These are phyloP conservation scores for Anguilla japonica DNA, from an alignment of 2,113 vertebrate species.

Conservation along the genomic window DNA sequence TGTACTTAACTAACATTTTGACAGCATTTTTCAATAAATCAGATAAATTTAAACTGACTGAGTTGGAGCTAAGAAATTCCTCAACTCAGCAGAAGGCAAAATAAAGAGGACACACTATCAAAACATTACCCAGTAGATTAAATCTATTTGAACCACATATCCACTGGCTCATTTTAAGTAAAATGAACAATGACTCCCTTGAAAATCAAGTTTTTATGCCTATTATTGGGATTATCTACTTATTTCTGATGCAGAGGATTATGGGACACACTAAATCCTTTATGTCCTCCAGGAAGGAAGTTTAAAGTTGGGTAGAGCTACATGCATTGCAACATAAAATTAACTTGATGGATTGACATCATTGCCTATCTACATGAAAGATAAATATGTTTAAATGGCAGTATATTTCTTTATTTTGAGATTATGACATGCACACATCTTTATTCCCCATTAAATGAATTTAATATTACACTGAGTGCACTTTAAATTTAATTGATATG, in stretches of 20 bases:
- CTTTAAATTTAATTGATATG: not conserved
- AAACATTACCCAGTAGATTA: not conserved
- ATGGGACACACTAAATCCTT: not conserved
- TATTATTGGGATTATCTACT: not conserved
- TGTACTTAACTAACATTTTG: not conserved
- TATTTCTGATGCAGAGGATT: slow-evolving; percentile 1
- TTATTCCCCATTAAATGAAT: not conserved
- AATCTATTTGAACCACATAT: not conserved
- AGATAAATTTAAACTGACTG: too few species aligned
- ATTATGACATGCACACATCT: not conserved
- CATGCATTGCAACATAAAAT: not conserved
- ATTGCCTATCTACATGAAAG: not conserved
- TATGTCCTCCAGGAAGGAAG: not conserved
- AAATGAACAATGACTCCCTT: not conserved
- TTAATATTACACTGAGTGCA: not conserved
- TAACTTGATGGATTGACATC: not conserved
- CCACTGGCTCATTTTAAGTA: not conserved
- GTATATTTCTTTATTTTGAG: not conserved
- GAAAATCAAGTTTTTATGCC: not conserved
- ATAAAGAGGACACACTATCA: not conserved
- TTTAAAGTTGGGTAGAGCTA: not conserved
- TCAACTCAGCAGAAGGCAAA: not conserved
- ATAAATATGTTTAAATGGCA: not conserved
- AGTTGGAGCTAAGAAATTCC: not conserved
- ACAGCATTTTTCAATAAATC: too few species aligned